Evolutionary conservation across 2,113 vertebrate species (phyloP).

Genomic region (Muntiacus reevesi): DNA sequence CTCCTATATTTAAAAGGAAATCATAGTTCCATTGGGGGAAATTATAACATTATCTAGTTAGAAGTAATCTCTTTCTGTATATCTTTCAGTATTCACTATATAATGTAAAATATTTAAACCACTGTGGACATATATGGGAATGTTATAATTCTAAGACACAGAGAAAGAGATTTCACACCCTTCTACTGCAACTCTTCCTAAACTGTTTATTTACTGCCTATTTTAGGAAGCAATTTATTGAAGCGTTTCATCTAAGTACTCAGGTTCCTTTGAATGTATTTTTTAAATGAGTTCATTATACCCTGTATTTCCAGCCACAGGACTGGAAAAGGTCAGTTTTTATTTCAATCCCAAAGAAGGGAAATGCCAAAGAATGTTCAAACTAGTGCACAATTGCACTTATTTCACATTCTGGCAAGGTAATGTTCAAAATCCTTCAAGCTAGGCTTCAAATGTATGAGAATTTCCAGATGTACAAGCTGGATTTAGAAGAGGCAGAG

Average conservation of each 20-base stretch:
- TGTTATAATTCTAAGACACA: neutral
- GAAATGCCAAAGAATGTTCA: neutral
- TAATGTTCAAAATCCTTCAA: neutral
- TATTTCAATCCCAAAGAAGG: neutral
- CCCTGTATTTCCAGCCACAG: neutral
- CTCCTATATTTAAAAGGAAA: neutral
- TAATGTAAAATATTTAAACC: neutral
- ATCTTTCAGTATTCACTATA: neutral
- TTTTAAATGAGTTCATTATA: neutral
- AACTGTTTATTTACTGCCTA: neutral
- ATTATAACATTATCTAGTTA: neutral
- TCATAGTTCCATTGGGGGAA: neutral
- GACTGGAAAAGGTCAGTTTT: neutral
- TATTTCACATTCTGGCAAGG: neutral
- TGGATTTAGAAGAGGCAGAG: neutral
- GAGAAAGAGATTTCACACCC: neutral
- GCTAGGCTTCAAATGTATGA: neutral
- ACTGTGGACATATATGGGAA: neutral
- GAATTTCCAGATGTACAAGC: neutral
- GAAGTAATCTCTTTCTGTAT: neutral
- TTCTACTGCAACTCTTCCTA: neutral
- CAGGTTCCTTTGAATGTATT: neutral
- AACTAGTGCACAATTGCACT: neutral
- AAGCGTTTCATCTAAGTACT: neutral
- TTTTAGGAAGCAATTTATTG: neutral